Percentiles rank a stretch among this genome's conserved stretches.
These are phyloP conservation scores for Disparrhopalites patrizii DNA, from an alignment of 2,888 invertebrate species.

Conservation along the genomic window DNA sequence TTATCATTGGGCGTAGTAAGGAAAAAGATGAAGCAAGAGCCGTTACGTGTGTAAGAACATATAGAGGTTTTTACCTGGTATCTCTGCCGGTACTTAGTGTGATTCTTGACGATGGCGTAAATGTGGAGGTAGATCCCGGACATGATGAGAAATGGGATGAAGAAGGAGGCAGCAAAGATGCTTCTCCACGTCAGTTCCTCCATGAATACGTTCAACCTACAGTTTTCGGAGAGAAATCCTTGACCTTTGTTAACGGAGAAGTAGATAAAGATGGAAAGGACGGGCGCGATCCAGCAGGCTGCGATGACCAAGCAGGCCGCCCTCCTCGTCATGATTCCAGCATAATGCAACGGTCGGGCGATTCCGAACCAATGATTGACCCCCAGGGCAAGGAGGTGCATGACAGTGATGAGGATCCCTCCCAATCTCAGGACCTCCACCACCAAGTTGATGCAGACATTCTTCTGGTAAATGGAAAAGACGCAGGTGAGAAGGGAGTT, in stretches of 20 bases:
- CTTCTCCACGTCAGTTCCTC: slow-evolving; percentile 54
- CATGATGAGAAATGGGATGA: slow-evolving; percentile 60
- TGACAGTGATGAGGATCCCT: slow-evolving; percentile 61
- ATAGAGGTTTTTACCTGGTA: slow-evolving; percentile 51
- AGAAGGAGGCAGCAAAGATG: slow-evolving; percentile 57
- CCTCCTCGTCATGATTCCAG: slow-evolving; percentile 58
- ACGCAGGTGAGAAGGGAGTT: slow-evolving; percentile 57
- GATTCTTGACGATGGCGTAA: slow-evolving; percentile 57
- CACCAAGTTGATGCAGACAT: slow-evolving; percentile 50
- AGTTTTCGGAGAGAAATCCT: too few species aligned
- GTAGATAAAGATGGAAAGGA: slow-evolving; percentile 55
- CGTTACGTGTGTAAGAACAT: too few species aligned
- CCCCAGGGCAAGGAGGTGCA: slow-evolving; percentile 62
- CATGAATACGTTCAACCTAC: slow-evolving; percentile 48
- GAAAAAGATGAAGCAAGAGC: too few species aligned
- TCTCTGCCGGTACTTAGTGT: slow-evolving; percentile 55
- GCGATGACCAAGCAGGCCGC: slow-evolving; percentile 56
- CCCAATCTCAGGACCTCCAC: slow-evolving; percentile 55
- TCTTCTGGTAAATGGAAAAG: slow-evolving; percentile 40
- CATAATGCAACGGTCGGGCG: slow-evolving; percentile 60
- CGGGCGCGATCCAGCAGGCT: slow-evolving; percentile 59
- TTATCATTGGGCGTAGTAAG: too few species aligned
- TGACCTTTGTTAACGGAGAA: too few species aligned
- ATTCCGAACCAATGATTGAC: slow-evolving; percentile 66
- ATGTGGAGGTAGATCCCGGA: slow-evolving; percentile 61